Percentiles rank a stretch among this genome's conserved stretches.
These are phyloP conservation scores for Darevskia nairensis DNA, from an alignment of 2,797 vertebrate genomes.

Conservation along the genomic window DNA sequence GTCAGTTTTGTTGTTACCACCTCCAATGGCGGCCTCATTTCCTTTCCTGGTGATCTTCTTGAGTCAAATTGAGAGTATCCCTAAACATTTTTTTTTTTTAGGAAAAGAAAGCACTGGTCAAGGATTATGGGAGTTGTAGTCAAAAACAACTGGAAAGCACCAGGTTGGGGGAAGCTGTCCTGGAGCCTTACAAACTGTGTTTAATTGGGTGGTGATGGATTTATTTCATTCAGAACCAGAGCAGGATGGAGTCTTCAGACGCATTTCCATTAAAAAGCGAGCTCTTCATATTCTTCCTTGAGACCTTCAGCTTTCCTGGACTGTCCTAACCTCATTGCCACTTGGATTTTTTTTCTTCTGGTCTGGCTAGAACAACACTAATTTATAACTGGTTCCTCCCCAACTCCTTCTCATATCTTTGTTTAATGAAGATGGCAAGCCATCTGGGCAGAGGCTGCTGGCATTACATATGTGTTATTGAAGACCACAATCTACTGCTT, in stretches of 20 bases:
- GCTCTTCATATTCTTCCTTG: not conserved
- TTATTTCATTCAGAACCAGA: constrained; percentile 57
- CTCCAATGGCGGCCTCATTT: too few relatives aligned
- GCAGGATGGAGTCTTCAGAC: constrained; percentile 63
- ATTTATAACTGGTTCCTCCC: not conserved
- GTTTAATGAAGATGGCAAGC: not conserved
- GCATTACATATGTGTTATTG: not conserved
- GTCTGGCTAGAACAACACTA: not conserved
- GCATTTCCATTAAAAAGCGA: constrained; percentile 58
- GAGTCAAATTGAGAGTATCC: too few relatives aligned
- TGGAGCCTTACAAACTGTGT: constrained; percentile 39
- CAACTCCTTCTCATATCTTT: not conserved
- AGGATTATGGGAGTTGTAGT: too few relatives aligned
- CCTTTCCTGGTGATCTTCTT: too few relatives aligned
- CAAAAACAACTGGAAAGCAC: too few relatives aligned
- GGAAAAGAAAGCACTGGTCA: too few relatives aligned
- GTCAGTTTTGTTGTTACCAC: too few relatives aligned
- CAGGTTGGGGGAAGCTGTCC: too few relatives aligned
- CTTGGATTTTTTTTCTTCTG: not conserved
- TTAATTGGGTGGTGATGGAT: constrained; percentile 41
- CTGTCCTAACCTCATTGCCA: too few relatives aligned
- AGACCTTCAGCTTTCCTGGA: not conserved
- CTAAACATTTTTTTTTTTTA: too few relatives aligned
- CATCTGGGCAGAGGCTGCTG: not conserved
- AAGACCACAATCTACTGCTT: constrained; percentile 5